Evolutionary conservation across 2,888 invertebrate species (phyloP).

Genomic region (Melanophora roralis): DNA sequence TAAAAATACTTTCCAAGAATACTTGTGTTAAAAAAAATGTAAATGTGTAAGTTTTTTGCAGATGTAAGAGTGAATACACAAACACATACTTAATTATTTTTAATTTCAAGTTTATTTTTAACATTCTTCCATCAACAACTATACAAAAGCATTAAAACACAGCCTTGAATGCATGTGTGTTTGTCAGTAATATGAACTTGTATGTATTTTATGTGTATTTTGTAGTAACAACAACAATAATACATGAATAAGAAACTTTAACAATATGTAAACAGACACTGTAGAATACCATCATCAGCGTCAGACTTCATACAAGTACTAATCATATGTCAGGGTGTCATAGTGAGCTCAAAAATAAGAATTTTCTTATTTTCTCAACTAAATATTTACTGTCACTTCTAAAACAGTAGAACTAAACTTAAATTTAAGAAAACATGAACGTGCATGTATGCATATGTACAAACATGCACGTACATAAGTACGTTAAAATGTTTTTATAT

Average conservation of each 20-base stretch:
- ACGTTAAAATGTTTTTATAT: no score
- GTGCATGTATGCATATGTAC: no score
- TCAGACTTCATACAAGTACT: slow-evolving; percentile 57
- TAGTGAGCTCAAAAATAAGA: slow-evolving; percentile 43
- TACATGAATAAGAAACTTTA: slow-evolving; percentile 51
- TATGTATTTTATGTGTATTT: not conserved
- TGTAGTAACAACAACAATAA: slow-evolving; percentile 15
- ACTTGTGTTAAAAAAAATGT: not conserved
- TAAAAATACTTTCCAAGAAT: not conserved
- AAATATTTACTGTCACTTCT: slow-evolving; percentile 55
- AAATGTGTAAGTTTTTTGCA: not conserved
- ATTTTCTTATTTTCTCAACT: not conserved
- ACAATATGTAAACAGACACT: slow-evolving; percentile 59
- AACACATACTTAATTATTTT: not conserved
- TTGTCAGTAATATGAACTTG: not conserved
- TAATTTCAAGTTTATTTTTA: slow-evolving; percentile 22
- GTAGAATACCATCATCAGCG: slow-evolving; percentile 59
- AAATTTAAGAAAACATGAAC: slow-evolving; percentile 46
- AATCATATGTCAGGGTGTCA: slow-evolving; percentile 62
- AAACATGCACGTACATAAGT: not conserved
- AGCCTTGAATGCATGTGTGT: not conserved
- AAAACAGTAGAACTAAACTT: slow-evolving; percentile 19
- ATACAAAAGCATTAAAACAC: not conserved
- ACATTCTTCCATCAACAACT: slow-evolving; percentile 20
- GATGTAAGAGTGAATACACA: not conserved